Conservation (phyloP, 2,888 invertebrate genomes). For the Oligia fasciuncula region DNA sequence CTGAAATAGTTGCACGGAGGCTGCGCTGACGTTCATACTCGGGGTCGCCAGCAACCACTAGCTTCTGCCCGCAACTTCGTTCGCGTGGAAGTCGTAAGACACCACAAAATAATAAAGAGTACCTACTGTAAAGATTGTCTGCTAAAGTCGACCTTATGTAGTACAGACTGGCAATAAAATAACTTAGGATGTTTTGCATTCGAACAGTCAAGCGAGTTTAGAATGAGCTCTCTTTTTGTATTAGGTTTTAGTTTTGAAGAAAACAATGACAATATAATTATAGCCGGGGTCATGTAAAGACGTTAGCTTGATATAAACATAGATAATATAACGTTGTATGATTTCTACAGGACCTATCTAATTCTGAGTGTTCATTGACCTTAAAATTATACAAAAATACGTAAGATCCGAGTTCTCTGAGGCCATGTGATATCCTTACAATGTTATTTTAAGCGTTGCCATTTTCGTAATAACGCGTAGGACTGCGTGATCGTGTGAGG, state of each 20-base stretch:
- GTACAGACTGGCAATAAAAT: background rate
- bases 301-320: background rate
- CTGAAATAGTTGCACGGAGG: no score
- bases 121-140: background rate
- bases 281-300: background rate
- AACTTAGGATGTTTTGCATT: background rate
- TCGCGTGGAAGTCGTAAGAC: background rate
- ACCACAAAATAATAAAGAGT: background rate
- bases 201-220: no score
- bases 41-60: background rate
- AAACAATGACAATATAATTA: background rate
- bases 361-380: background rate
- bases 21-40: no score
- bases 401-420: background rate
- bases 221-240: background rate
- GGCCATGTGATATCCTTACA: background rate
- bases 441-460: background rate
- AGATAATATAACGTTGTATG: background rate
- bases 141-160: background rate
- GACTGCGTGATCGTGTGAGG: background rate
- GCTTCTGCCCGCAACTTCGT: background rate
- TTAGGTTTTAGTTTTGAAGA: background rate
- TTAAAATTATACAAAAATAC: constrained; percentile 18
- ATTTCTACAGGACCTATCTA: background rate
- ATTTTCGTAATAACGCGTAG: constrained; percentile 23